Percentiles rank a stretch among this genome's conserved stretches.
Conservation (phyloP, 2,888 invertebrate species). For the Heteromyza rotundicornis region DNA sequence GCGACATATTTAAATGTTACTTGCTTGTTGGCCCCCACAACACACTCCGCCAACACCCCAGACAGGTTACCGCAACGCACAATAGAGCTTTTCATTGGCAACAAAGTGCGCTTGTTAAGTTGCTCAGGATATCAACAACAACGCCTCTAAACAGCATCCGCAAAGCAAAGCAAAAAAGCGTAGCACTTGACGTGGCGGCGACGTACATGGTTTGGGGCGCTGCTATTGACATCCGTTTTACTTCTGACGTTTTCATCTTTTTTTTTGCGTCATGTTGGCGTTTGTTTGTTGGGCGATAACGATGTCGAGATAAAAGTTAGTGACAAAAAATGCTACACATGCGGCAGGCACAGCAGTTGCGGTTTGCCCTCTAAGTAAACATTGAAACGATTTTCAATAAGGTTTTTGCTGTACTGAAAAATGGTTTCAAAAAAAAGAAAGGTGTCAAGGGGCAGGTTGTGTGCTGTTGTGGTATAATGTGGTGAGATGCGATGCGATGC, state of each 20-base stretch:
- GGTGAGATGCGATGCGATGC: no score
- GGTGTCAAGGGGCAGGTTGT: constrained; percentile 33
- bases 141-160: not conserved
- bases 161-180: not conserved
- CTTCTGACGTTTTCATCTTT: no score
- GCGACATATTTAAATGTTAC: not conserved
- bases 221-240: not conserved
- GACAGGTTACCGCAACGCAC: not conserved
- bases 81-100: not conserved
- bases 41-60: not conserved
- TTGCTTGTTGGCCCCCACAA: not conserved
- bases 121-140: not conserved
- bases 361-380: constrained; percentile 30
- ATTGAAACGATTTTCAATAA: constrained; percentile 41
- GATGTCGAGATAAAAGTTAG: constrained; percentile 34
- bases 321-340: not conserved
- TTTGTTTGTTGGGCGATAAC: constrained; percentile 42
- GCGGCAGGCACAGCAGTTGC: not conserved
- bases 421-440: no score
- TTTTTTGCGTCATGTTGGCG: not conserved
- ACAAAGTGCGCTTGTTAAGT: not conserved
- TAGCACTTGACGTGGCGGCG: not conserved
- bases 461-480: not conserved
- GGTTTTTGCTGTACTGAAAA: constrained; percentile 31
- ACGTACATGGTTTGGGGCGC: not conserved